These are phyloP conservation scores for Acanthiza pusilla DNA, from an alignment of 2,797 vertebrate species.

Conservation along the genomic window DNA sequence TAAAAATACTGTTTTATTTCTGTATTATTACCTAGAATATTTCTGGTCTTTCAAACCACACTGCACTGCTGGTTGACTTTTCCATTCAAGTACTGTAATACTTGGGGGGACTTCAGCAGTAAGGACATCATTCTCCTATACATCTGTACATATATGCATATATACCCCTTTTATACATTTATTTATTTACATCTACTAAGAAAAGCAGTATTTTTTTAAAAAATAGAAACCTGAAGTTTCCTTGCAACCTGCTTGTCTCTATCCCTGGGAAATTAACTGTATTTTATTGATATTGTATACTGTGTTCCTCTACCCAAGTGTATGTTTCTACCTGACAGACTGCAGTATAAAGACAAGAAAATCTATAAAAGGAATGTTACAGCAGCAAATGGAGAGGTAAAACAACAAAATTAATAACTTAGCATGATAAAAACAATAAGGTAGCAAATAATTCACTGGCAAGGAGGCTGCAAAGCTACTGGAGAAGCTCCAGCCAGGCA, in stretches of 20 bases:
- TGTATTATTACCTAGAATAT: background rate
- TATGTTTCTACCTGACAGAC: background rate
- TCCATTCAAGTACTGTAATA: background rate
- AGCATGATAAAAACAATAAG: background rate
- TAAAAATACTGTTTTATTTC: background rate
- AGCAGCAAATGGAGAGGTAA: background rate
- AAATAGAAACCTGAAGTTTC: background rate
- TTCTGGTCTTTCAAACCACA: background rate
- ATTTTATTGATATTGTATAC: background rate
- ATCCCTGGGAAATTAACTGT: background rate
- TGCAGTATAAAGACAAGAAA: background rate
- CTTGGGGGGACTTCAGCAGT: background rate
- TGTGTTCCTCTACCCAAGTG: background rate
- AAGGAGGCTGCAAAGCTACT: background rate
- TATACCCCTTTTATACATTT: background rate
- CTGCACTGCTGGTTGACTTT: background rate
- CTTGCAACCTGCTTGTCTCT: background rate
- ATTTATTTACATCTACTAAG: background rate
- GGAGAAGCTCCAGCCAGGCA: background rate
- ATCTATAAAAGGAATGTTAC: background rate
- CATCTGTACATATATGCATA: background rate
- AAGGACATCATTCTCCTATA: background rate
- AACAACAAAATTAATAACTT: background rate
- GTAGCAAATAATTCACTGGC: background rate
- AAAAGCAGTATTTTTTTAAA: background rate